Conservation (phyloP, 2,797 vertebrate species). For the Pempheris klunzingeri region DNA sequence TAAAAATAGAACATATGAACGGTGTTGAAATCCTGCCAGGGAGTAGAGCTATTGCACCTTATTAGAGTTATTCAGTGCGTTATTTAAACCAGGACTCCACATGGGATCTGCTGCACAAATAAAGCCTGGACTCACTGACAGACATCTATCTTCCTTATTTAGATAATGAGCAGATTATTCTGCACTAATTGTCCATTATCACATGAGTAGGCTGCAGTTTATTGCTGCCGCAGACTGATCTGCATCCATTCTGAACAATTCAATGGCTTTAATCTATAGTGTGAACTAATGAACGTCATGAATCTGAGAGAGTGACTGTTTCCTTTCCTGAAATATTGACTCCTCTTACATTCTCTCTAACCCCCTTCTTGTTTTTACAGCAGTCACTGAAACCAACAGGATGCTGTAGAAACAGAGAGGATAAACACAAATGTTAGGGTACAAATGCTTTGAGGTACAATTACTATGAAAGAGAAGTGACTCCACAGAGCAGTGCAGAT, state of each 20-base stretch:
- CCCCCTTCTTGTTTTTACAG: constrained; percentile 16
- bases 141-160: constrained; percentile 8
- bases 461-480: neutral
- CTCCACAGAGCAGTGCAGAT: neutral
- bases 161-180: constrained; percentile 46
- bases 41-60: constrained; percentile 5
- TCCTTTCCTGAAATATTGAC: constrained; percentile 26
- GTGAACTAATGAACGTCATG: constrained; percentile 33
- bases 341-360: neutral
- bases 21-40: constrained; percentile 11
- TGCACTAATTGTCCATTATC: constrained; percentile 52
- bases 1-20: constrained; percentile 15
- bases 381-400: constrained; percentile 22
- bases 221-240: constrained; percentile 2
- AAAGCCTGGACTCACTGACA: constrained; percentile 3
- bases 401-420: constrained; percentile 57
- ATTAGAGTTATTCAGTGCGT: constrained; percentile 12
- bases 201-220: constrained; percentile 20
- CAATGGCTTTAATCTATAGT: constrained; percentile 47
- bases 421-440: constrained; percentile 24
- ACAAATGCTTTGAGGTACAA: neutral
- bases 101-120: constrained; percentile 19
- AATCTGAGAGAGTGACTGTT: constrained; percentile 30
- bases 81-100: constrained; percentile 18
- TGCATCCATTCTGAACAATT: constrained; percentile 41